phyloP scores from a whole-genome alignment of 1,140 invertebrate species.

The Pectinophora gossypiella region DNA sequence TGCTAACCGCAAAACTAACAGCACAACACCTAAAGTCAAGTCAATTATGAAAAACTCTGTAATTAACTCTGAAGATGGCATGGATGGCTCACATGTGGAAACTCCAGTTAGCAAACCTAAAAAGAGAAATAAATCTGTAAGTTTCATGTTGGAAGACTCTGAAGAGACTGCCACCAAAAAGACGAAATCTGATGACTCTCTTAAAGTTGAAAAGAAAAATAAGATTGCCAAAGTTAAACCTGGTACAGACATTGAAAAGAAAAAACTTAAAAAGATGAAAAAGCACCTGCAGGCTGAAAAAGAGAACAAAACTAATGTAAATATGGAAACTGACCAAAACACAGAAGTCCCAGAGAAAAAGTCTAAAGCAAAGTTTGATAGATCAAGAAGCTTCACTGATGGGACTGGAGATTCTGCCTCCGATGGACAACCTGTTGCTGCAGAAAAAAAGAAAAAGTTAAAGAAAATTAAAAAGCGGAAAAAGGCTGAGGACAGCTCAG shows the following conservation, averaged over 20 bases:
- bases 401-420: not conserved
- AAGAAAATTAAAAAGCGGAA: slow-evolving; percentile 22
- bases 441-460: slow-evolving; percentile 21
- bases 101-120: slow-evolving; percentile 33
- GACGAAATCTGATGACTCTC: slow-evolving; percentile 40
- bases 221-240: slow-evolving; percentile 15
- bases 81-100: slow-evolving; percentile 13
- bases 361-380: not conserved
- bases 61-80: slow-evolving; percentile 1
- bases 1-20: slow-evolving; percentile 7
- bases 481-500: slow-evolving; percentile 8
- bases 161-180: slow-evolving; percentile 44
- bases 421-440: not conserved
- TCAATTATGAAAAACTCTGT: slow-evolving; percentile 28
- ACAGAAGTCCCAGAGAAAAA: slow-evolving; percentile 7
- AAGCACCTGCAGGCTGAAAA: slow-evolving; percentile 17
- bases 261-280: slow-evolving; percentile 23
- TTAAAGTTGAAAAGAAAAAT: slow-evolving; percentile 9
- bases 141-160: slow-evolving; percentile 55
- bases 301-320: slow-evolving; percentile 27
- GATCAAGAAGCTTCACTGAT: too few species aligned
- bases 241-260: slow-evolving; percentile 29
- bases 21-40: slow-evolving; percentile 22
- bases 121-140: slow-evolving; percentile 62
- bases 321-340: slow-evolving; percentile 7